Conservation (phyloP, 1,140 invertebrate genomes). For the Orius insidiosus region DNA sequence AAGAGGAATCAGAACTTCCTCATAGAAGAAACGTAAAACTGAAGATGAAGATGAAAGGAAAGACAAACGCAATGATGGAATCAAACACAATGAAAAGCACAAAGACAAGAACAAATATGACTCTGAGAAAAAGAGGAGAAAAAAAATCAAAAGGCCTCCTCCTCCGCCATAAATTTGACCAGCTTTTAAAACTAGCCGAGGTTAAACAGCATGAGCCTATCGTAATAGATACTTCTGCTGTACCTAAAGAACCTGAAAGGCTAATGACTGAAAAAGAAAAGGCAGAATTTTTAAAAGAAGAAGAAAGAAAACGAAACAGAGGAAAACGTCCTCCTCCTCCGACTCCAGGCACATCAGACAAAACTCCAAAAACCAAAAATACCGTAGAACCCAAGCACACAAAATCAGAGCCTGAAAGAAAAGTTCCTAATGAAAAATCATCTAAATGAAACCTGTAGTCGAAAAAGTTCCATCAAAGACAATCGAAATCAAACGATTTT, state of each 20-base stretch:
- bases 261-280: constrained; percentile 64
- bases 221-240: constrained; percentile 34
- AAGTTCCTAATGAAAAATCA: too few relatives aligned
- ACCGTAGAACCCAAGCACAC: too few relatives aligned
- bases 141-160: constrained; percentile 28
- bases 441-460: too few relatives aligned
- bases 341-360: constrained; percentile 14
- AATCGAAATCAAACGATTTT: too few relatives aligned
- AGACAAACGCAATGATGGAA: background rate
- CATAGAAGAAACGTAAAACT: constrained; percentile 44
- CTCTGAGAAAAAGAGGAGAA: constrained; percentile 20
- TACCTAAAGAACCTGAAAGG: constrained; percentile 31
- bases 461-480: too few relatives aligned
- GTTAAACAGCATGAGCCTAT: constrained; percentile 68
- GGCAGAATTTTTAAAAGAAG: constrained; percentile 44
- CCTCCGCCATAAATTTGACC: constrained; percentile 55
- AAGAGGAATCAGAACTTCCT: constrained; percentile 49
- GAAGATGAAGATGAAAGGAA: constrained; percentile 21
- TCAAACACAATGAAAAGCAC: background rate
- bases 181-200: constrained; percentile 59
- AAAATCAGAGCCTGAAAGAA: too few relatives aligned
- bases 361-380: constrained; percentile 35
- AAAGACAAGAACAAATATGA: constrained; percentile 4
- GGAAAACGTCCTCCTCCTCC: background rate
- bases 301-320: constrained; percentile 25